These are phyloP conservation scores for Dendrocopos noguchii DNA, from an alignment of 2,113 vertebrate species.

Conservation along the genomic window DNA sequence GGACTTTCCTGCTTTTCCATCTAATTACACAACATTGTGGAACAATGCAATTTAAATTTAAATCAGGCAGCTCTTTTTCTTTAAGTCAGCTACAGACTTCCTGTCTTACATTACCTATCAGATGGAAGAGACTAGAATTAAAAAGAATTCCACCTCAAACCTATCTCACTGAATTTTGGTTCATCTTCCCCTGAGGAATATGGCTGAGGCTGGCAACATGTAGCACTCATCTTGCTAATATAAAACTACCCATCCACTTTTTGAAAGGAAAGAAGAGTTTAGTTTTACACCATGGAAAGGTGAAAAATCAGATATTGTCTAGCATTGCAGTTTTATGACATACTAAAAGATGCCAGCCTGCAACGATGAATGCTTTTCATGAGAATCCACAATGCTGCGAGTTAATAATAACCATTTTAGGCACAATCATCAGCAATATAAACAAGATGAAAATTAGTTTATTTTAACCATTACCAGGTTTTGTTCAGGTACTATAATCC, in stretches of 20 bases:
- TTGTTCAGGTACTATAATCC: background rate
- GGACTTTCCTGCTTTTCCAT: constrained; percentile 64
- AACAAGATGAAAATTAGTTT: constrained; percentile 16
- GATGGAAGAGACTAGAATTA: background rate
- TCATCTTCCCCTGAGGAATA: background rate
- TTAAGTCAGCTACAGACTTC: constrained; percentile 44
- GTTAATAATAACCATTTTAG: constrained; percentile 30
- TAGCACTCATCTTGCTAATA: background rate
- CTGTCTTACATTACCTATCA: background rate
- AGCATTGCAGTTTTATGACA: constrained; percentile 18
- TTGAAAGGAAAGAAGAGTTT: background rate
- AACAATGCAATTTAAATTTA: constrained; percentile 68
- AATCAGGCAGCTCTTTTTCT: constrained; percentile 51
- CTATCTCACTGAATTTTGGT: background rate
- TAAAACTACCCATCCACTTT: background rate
- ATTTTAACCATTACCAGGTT: background rate
- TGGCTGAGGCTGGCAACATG: background rate
- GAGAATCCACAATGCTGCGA: background rate
- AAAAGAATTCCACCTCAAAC: constrained; percentile 10
- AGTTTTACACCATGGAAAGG: background rate
- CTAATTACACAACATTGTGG: constrained; percentile 65
- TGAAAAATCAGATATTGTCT: background rate
- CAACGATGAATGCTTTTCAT: constrained; percentile 26
- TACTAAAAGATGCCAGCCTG: constrained; percentile 4
- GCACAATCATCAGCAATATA: background rate